Percentiles rank a stretch among this genome's conserved stretches.
Conservation (phyloP, 1,140 invertebrate species). For the Onthophagus taurus region DNA sequence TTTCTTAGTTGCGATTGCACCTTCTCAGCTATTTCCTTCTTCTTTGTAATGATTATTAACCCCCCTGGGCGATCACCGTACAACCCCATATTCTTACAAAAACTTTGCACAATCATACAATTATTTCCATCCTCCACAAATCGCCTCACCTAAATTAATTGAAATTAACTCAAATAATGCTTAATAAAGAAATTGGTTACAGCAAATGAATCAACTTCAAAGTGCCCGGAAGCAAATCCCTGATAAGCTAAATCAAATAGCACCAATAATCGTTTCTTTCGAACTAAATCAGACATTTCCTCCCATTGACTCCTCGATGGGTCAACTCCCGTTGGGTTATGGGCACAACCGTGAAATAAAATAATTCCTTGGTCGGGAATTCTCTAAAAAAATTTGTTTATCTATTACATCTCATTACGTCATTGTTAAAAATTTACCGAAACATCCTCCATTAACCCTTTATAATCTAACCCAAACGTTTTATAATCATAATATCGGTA, state of each 20-base stretch:
- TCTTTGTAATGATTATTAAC: conserved; percentile 67
- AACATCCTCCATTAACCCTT: conserved; percentile 85
- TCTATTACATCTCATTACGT: too few relatives aligned
- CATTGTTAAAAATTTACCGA: conserved; percentile 48
- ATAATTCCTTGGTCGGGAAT: conserved; percentile 84
- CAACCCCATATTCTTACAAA: conserved; percentile 95
- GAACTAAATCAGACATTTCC: conserved; percentile 68
- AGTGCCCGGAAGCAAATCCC: conserved; percentile 94
- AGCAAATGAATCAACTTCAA: conserved; percentile 85
- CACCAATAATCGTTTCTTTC: conserved; percentile 74
- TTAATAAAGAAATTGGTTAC: conserved; percentile 45
- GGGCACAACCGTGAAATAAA: conserved; percentile 91
- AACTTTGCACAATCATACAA: conserved; percentile 88
- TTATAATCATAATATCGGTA: conserved; percentile 95
- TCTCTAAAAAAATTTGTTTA: conserved; percentile 42
- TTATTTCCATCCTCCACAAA: conserved; percentile 74
- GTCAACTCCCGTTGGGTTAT: conserved; percentile 95
- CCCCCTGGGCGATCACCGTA: conserved; percentile 89
- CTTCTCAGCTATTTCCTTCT: conserved; percentile 71
- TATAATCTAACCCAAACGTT: conserved; percentile 91
- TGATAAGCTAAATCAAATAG: conserved; percentile 96
- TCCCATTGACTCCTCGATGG: conserved; percentile 78
- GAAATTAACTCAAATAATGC: neutral
- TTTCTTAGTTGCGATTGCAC: conserved; percentile 95
- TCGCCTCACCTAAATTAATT: conserved; percentile 19